Evolutionary conservation across 2,113 vertebrate genomes (phyloP).

Genomic region (Agapornis roseicollis): DNA sequence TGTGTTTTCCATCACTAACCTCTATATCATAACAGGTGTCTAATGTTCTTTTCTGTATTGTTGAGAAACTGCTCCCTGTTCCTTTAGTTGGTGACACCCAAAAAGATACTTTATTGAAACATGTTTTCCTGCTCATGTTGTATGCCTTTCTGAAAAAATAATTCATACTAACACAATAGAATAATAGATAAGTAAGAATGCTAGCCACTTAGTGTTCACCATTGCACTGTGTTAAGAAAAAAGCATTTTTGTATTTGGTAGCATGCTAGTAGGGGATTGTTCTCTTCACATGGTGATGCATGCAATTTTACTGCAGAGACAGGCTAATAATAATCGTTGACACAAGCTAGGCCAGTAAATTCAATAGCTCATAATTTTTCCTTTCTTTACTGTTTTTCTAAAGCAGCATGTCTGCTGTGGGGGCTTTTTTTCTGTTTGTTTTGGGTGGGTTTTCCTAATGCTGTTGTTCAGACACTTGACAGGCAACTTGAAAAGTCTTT

Average conservation of each 20-base stretch:
- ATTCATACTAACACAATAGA: background rate
- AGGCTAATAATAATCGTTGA: background rate
- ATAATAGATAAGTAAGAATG: background rate
- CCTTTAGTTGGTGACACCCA: background rate
- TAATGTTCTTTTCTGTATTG: background rate
- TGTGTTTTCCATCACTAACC: background rate
- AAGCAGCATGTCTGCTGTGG: background rate
- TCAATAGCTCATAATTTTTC: background rate
- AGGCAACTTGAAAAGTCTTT: background rate
- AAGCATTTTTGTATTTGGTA: background rate
- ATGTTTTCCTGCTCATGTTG: background rate
- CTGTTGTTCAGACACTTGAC: background rate
- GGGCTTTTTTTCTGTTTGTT: background rate
- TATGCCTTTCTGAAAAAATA: background rate
- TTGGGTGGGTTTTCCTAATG: background rate
- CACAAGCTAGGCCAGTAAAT: background rate
- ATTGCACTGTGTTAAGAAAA: background rate
- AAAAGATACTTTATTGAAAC: background rate
- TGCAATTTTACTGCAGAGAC: background rate
- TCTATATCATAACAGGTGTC: background rate
- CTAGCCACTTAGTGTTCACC: background rate
- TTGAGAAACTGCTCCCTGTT: background rate
- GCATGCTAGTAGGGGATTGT: background rate
- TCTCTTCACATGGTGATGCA: background rate
- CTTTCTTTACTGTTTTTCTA: background rate